Evolutionary conservation across 1,140 invertebrate genomes (phyloP).

Genomic region (Eubasilissa regina): DNA sequence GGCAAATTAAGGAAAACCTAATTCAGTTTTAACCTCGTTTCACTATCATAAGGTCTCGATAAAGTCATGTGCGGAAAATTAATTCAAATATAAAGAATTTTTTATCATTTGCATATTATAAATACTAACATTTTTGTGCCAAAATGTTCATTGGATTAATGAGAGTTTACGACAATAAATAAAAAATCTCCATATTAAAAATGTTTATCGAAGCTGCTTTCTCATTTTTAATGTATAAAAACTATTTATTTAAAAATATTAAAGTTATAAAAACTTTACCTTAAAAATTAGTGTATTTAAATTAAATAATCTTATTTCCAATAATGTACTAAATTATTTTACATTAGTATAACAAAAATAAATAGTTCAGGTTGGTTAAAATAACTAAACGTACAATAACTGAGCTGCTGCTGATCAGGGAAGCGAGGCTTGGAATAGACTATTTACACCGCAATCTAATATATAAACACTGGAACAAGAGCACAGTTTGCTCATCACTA

Average conservation of each 20-base stretch:
- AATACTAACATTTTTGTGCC: no score
- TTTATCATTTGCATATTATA: no score
- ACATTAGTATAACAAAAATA: slow-evolving; percentile 35
- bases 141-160: no score
- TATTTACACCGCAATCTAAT: background rate
- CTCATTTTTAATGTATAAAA: background rate
- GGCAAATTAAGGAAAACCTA: background rate
- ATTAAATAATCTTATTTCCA: slow-evolving; percentile 31
- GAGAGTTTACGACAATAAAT: no score
- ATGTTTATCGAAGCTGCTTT: slow-evolving; percentile 20
- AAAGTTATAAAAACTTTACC: slow-evolving; percentile 22
- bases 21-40: background rate
- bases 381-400: slow-evolving; percentile 18
- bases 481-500: background rate
- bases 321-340: slow-evolving; percentile 31
- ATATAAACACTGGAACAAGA: no score
- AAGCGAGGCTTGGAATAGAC: background rate
- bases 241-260: slow-evolving; percentile 12
- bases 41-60: no score
- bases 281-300: slow-evolving; percentile 22
- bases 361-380: slow-evolving; percentile 32
- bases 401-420: background rate
- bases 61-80: no score
- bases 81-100: no score
- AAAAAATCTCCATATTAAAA: no score